Evolutionary conservation across 2,797 vertebrate genomes (phyloP), one percentile per base, ranked within the genome.

Genomic region (Monodelphis domestica): DNA sequence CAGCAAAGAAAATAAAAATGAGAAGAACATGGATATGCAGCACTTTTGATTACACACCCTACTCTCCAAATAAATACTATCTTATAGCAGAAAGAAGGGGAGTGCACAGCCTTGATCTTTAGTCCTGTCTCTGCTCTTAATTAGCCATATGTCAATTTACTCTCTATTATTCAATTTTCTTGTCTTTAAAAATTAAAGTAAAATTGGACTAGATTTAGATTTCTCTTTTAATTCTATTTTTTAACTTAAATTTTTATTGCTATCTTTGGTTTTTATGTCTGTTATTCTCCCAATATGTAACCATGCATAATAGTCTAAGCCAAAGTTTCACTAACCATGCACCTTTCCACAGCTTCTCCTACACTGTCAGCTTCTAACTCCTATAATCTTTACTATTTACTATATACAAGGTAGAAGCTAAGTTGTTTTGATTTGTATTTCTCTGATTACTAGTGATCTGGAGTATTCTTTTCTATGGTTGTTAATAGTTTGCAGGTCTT

Each of bases 1-100:
- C 53, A 38, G 93, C 63, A 94, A 93, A 78, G 70, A 38, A 26
- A 78, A 78, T 24, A 45, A 78, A 78, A 70, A 54, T 91, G 26
- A 55, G 59, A 12, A 2, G 52, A 90, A 94, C 38, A 63, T 57
- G 11, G 33, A 91, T 10, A 45, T n/a, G 17, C 91, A 11, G 52
- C 78, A 45, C 57, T 89, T 90, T 53, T 53, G 89, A 54, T 90
- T 10, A 53, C 9, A 55, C 28, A 95, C 26, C 30, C 3, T 88
- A 28, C 63, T 91, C 63, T 88, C 91, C 55, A 92, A 78, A 45
- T 78, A 78, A 78, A 45, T 26, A 45, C 0, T 2, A 38, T 45
- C n/a, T 78, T 38, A 7, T 70, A n/a, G 63, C 17, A 70, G n/a
- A 70, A 70, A 38, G 70, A 45, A 78, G 45, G 21, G 38, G 17